A percentile compares a stretch with the other conserved stretches of the same genome.
These are phyloP conservation scores for Pelobates fuscus DNA, from an alignment of 2,113 vertebrate species.

Conservation along the genomic window DNA sequence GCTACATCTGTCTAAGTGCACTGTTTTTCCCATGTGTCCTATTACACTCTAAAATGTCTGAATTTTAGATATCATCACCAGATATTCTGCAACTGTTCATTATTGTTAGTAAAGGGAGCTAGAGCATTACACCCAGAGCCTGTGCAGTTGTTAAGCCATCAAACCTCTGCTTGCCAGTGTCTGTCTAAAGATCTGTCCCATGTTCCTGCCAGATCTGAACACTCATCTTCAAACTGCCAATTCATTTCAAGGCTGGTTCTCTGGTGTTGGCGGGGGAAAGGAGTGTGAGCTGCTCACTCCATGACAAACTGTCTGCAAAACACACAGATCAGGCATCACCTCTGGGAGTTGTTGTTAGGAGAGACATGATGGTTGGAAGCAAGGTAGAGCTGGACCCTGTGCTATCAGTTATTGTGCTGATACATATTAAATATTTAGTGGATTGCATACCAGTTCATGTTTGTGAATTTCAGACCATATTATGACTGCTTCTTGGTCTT, in stretches of 20 bases:
- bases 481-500: too few relatives aligned
- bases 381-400: background rate
- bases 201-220: conserved; percentile 11
- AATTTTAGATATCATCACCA: too few relatives aligned
- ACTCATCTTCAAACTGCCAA: conserved; percentile 36
- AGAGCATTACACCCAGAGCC: background rate
- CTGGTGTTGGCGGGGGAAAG: conserved; percentile 11
- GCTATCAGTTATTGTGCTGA: background rate
- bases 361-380: conserved; percentile 3
- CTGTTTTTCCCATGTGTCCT: too few relatives aligned
- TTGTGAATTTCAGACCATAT: too few relatives aligned
- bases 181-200: conserved; percentile 3
- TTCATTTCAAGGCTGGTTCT: conserved; percentile 19
- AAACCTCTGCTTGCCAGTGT: background rate
- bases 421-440: conserved; percentile 14
- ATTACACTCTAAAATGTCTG: too few relatives aligned
- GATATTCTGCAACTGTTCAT: too few relatives aligned
- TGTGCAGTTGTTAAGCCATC: background rate
- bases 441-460: too few relatives aligned
- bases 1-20: too few relatives aligned
- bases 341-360: background rate
- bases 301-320: conserved; percentile 21
- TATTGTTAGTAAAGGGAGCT: too few relatives aligned
- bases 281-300: conserved; percentile 17
- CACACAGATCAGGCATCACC: conserved; percentile 2